These are phyloP conservation scores for Lepus timidus DNA, from an alignment of 2,113 vertebrate genomes.

Conservation along the genomic window DNA sequence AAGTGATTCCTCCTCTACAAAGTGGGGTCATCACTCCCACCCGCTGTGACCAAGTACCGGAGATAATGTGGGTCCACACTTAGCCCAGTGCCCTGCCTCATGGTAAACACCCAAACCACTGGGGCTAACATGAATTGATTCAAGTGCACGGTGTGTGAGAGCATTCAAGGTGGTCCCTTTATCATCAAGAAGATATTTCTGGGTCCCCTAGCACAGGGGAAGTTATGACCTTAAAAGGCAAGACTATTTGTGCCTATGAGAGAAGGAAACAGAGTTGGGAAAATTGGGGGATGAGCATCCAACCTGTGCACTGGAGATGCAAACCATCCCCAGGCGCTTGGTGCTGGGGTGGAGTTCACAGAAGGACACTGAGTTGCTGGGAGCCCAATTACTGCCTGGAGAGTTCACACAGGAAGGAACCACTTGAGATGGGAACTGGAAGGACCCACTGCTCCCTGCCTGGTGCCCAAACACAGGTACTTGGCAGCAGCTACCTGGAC, in stretches of 20 bases:
- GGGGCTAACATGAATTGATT: not conserved
- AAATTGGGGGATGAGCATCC: not conserved
- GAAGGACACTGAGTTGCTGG: not conserved
- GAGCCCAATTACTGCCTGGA: not conserved
- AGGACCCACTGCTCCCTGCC: not conserved
- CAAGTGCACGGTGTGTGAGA: accelerated
- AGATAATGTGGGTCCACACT: not conserved
- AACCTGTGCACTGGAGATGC: not conserved
- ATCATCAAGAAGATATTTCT: not conserved
- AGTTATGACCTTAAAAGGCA: not conserved
- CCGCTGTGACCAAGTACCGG: not conserved
- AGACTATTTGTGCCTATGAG: not conserved
- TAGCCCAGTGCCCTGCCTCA: not conserved
- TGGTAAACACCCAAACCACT: not conserved
- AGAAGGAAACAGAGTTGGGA: not conserved
- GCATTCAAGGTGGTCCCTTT: not conserved
- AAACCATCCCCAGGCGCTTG: not conserved
- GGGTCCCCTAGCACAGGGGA: not conserved
- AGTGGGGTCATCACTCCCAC: not conserved
- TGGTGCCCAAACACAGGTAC: not conserved
- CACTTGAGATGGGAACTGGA: not conserved
- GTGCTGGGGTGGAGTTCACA: not conserved
- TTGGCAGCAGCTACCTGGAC: not conserved
- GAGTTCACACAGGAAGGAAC: not conserved
- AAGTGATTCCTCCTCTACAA: conserved; percentile 1